Percentiles rank a stretch among this genome's conserved stretches.
Evolutionary conservation across 1,140 invertebrate genomes (phyloP).

Genomic region (Cyclina sinensis): DNA sequence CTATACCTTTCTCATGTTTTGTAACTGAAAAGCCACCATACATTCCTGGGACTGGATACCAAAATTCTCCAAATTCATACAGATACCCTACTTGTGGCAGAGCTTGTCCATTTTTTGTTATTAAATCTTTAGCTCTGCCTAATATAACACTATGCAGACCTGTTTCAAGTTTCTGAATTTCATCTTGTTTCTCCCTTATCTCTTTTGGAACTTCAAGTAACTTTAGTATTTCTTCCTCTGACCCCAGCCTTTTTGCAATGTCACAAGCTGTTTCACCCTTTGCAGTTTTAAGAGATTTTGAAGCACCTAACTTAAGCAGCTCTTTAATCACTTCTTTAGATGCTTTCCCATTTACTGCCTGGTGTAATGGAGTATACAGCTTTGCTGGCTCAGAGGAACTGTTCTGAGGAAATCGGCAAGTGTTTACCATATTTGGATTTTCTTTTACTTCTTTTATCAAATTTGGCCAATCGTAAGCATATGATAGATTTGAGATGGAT

Average conservation of each 20-base stretch:
- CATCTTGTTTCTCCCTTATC: conserved; percentile 18
- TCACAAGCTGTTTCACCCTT: conserved; percentile 46
- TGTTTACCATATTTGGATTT: conserved; percentile 8
- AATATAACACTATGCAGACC: conserved; percentile 57
- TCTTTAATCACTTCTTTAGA: conserved; percentile 8
- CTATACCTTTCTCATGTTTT: conserved; percentile 43
- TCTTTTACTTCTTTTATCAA: not conserved
- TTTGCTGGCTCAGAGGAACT: not conserved
- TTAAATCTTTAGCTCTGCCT: conserved; percentile 38
- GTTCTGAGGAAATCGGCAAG: not conserved
- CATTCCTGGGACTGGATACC: conserved; percentile 61
- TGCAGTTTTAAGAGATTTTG: conserved; percentile 10
- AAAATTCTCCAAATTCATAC: conserved; percentile 51
- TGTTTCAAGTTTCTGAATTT: conserved; percentile 57
- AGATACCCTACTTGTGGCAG: conserved; percentile 59
- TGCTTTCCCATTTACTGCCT: conserved; percentile 14
- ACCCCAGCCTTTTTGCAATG: conserved; percentile 11
- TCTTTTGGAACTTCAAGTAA: conserved; percentile 36
- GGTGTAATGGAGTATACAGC: conserved; percentile 46
- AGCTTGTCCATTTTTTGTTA: conserved; percentile 52
- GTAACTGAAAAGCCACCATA: conserved; percentile 57
- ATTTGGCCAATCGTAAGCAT: conserved; percentile 1
- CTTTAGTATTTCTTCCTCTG: conserved; percentile 37
- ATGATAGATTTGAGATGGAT: not conserved
- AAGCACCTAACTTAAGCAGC: not conserved